Evolutionary conservation across 2,797 vertebrate species (phyloP).

Genomic region (Hoplostethus mediterraneus): DNA sequence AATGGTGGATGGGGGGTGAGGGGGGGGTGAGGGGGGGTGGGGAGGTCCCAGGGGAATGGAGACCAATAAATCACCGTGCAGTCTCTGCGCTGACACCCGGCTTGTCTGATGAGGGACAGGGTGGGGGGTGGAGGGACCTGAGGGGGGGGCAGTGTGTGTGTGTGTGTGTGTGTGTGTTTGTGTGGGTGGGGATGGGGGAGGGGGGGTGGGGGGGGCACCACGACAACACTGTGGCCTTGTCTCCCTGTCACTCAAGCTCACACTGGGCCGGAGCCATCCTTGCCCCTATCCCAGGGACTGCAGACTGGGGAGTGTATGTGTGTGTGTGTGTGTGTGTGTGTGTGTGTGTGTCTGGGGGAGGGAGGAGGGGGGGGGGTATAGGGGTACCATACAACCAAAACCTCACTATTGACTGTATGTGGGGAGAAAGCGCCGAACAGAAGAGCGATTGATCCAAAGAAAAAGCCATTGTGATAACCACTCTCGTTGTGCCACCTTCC

Average conservation of each 20-base stretch:
- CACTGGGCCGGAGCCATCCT: conserved; percentile 61
- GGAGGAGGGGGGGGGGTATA: conserved; percentile 13
- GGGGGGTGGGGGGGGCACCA: conserved; percentile 27
- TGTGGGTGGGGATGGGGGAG: not conserved
- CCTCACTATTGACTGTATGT: conserved; percentile 18
- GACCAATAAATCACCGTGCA: conserved; percentile 84
- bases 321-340: too few relatives aligned
- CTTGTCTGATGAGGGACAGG: conserved; percentile 80
- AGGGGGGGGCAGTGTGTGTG: conserved; percentile 9
- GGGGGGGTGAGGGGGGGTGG: not conserved
- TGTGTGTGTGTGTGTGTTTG: conserved; percentile 5
- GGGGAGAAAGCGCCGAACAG: not conserved
- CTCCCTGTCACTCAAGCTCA: conserved; percentile 77
- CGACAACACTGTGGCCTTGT: conserved; percentile 80
- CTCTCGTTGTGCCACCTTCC: conserved; percentile 20
- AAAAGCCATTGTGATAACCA: conserved; percentile 35
- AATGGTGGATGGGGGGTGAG: conserved; percentile 18
- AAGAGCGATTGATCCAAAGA: conserved; percentile 41
- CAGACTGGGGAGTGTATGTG: not conserved
- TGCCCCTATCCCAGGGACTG: conserved; percentile 31
- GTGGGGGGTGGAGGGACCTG: conserved; percentile 35
- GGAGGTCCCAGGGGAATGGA: conserved; percentile 75
- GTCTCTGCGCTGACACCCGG: conserved; percentile 81
- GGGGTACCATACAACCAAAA: conserved; percentile 36
- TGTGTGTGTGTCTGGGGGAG: conserved; percentile 5